Base-by-base conservation (phyloP, 2,888 invertebrate species). In the Euzetes globulus region DNA sequence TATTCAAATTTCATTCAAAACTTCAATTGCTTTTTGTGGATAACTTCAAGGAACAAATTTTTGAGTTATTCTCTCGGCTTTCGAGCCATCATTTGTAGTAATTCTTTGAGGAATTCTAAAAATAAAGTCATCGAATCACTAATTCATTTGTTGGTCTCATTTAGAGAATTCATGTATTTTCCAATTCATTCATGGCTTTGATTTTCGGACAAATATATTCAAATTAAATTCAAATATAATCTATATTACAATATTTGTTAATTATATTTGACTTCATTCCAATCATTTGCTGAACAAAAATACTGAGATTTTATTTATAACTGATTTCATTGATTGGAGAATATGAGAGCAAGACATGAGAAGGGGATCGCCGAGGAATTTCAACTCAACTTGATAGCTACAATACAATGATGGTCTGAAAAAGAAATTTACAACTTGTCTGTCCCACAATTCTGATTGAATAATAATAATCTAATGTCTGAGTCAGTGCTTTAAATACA, bases 121-220 rank as follows among this genome's bases (percentile, higher is more conserved):
- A 70, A 47, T 70, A 70, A 25, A 70, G 47, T 19, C 25, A 70
- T 47, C 45, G 70, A 70, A 9, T 65, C 37, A 41, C 47, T 70
- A 70, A 70, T 47, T 70, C 70, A 47, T 45, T 70, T 70, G 70
- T 60, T 60, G 60, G 45, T 41, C 70, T 70, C 70, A 70, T 70
- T 63, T 63, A 5, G n/a, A 50, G n/a, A 41, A 13, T 47, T 50
- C 50, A 50, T 1, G 19, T 50, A 50, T 50, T 17, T n/a, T 50
- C 19, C 11, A 41, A 41, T 11, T 50, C n/a, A n/a, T 50, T 58
- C 29, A 11, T 17, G 22, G 41, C 5, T 41, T 41, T 41, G 41
- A 41, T 41, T 41, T 41, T 41, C 13, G 9, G 13, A n/a, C 1
- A 41, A 41, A 41, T 41, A 41, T 41, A 41, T 41, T 41, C 41